Percentiles rank a stretch among this genome's conserved stretches.
These are phyloP conservation scores for Scaptomyza caliginosa DNA, from an alignment of 2,888 invertebrate genomes.

Conservation along the genomic window DNA sequence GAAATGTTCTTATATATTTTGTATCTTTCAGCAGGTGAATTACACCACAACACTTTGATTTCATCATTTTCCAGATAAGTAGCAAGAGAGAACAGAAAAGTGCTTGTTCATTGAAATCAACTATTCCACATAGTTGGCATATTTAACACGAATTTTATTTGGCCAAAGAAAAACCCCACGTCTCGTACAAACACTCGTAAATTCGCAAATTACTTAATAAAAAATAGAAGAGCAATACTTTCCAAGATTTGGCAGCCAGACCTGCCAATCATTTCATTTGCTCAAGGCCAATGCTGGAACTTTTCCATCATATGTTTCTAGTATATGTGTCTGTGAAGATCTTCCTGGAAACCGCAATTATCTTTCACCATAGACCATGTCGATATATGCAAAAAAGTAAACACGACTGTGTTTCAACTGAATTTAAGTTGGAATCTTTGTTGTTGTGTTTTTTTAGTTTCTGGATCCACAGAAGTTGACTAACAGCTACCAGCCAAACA, in stretches of 20 bases:
- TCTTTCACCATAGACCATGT: conserved; percentile 32
- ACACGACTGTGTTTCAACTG: conserved; percentile 49
- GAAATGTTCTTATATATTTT: conserved; percentile 18
- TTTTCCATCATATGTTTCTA: conserved; percentile 53
- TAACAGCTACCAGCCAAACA: conserved; percentile 43
- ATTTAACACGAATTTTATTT: conserved; percentile 39
- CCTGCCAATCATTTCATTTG: conserved; percentile 36
- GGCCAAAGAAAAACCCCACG: conserved; percentile 37
- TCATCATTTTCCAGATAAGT: conserved; percentile 24
- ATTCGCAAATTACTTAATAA: conserved; percentile 15
- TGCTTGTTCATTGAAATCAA: conserved; percentile 54
- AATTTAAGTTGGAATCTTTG: conserved; percentile 51
- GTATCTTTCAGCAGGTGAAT: conserved; percentile 39
- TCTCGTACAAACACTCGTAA: conserved; percentile 45
- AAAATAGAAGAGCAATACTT: conserved; percentile 18
- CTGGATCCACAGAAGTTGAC: conserved; percentile 34
- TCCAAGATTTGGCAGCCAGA: conserved; percentile 10
- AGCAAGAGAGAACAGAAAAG: conserved; percentile 19
- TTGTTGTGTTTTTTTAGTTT: conserved; percentile 7
- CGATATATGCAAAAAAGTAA: conserved; percentile 28
- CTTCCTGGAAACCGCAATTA: conserved; percentile 64
- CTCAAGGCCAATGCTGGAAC: conserved; percentile 46
- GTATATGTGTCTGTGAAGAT: background rate
- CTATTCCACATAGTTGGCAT: conserved; percentile 35
- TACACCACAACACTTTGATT: conserved; percentile 32